A percentile compares a stretch with the other conserved stretches of the same genome.
phyloP scores from a whole-genome alignment of 2,888 invertebrate species.

The Polymixis flavicincta region DNA sequence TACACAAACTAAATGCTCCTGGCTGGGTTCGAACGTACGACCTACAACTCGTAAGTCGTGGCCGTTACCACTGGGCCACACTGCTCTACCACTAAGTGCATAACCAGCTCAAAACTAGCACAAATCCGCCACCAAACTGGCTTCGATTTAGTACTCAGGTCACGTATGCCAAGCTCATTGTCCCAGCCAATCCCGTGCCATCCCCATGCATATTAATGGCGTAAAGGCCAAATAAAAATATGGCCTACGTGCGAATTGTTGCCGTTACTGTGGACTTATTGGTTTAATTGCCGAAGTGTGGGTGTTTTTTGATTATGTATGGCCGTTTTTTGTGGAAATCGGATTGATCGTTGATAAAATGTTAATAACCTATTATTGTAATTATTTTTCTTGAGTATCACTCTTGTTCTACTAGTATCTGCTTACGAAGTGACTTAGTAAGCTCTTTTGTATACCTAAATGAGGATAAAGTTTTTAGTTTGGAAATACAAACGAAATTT shows the following conservation, averaged over 20 bases:
- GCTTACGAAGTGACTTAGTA: not conserved
- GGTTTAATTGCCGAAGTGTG: slow-evolving; percentile 47
- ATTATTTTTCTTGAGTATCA: not conserved
- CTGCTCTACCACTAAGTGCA: too few species aligned
- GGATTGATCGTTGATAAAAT: not conserved
- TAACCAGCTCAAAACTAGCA: slow-evolving; percentile 39
- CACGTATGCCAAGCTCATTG: slow-evolving; percentile 73
- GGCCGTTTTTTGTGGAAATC: not conserved
- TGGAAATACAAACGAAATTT: not conserved
- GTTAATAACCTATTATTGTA: not conserved
- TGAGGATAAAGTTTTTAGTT: not conserved
- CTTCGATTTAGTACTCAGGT: slow-evolving; percentile 58
- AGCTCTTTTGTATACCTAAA: not conserved
- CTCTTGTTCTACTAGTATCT: not conserved
- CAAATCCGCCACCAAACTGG: slow-evolving; percentile 36
- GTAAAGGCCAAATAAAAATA: slow-evolving; percentile 72
- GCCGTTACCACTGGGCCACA: too few species aligned
- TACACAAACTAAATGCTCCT: too few species aligned
- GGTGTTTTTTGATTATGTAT: not conserved
- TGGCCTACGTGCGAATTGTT: slow-evolving; percentile 67
- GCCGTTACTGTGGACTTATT: slow-evolving; percentile 33
- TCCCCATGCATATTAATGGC: slow-evolving; percentile 72
- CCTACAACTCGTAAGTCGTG: too few species aligned
- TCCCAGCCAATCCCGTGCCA: slow-evolving; percentile 62
- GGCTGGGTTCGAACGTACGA: too few species aligned